Conservation (phyloP, 2,113 vertebrate genomes). For the Hipposideros armiger region DNA sequence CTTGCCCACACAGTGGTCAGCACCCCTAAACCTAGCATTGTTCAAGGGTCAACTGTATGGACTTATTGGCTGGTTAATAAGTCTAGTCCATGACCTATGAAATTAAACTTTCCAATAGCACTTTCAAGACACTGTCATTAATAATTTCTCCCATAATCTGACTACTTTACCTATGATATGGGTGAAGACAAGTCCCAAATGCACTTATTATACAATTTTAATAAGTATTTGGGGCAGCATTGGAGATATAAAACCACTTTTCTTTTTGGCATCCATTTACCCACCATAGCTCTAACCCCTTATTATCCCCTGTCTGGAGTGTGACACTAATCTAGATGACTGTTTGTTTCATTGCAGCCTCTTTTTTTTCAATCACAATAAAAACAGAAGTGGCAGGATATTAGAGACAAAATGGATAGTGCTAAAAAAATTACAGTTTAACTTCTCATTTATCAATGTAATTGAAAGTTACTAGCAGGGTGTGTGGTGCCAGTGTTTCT, state of each 20-base stretch:
- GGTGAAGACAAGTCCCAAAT: background rate
- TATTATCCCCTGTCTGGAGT: background rate
- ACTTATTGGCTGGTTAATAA: background rate
- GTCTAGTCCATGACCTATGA: slow-evolving; percentile 5
- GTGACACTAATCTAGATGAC: slow-evolving; percentile 62
- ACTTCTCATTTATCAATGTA: slow-evolving; percentile 85
- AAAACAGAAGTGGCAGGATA: slow-evolving; percentile 76
- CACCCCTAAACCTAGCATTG: background rate
- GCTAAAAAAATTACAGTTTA: slow-evolving; percentile 84
- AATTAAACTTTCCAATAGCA: slow-evolving; percentile 55
- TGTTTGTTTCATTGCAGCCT: slow-evolving; percentile 47
- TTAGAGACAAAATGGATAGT: slow-evolving; percentile 79
- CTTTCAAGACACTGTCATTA: slow-evolving; percentile 49
- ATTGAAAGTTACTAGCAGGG: slow-evolving; percentile 83
- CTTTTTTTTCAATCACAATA: slow-evolving; percentile 77
- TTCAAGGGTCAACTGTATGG: background rate
- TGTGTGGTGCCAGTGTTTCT: slow-evolving; percentile 65
- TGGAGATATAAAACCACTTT: background rate
- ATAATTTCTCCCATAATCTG: background rate
- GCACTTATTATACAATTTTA: background rate
- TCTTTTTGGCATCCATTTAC: slow-evolving; percentile 14
- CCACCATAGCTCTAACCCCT: background rate
- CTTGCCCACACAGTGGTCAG: too few relatives aligned
- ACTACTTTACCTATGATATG: background rate
- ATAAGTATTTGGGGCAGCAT: background rate